phyloP scores from a whole-genome alignment of 2,888 invertebrate genomes.

The Lasioglossum lativentre region DNA sequence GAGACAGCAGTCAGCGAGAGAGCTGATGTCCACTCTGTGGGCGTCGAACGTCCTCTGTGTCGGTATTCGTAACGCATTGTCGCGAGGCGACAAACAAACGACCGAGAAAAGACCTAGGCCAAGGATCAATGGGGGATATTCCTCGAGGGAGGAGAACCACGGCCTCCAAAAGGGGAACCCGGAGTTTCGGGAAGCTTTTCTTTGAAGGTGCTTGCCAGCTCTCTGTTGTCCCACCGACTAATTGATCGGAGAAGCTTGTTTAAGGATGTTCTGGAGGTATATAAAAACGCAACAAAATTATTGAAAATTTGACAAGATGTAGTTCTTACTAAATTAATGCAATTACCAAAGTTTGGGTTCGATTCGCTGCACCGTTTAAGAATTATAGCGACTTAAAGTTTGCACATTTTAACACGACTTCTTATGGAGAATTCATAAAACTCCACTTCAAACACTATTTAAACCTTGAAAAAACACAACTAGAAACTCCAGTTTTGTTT shows the following conservation, averaged over 20 bases:
- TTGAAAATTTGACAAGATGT: too few relatives aligned
- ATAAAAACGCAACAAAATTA: too few relatives aligned
- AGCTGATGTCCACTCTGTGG: slow-evolving; percentile 54
- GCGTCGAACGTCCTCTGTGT: slow-evolving; percentile 45
- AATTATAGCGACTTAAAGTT: too few relatives aligned
- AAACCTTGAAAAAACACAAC: too few relatives aligned
- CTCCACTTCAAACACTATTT: too few relatives aligned
- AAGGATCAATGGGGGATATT: slow-evolving; percentile 42
- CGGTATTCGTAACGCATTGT: slow-evolving; percentile 58
- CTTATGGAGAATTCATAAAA: too few relatives aligned
- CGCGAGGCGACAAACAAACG: slow-evolving; percentile 63
- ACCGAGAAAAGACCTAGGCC: slow-evolving; percentile 56
- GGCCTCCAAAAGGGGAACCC: slow-evolving; percentile 30
- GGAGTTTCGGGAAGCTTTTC: slow-evolving; percentile 12
- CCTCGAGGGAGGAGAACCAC: slow-evolving; percentile 16
- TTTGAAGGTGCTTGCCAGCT: slow-evolving; percentile 9
- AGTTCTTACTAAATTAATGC: too few relatives aligned
- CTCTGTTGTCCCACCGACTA: slow-evolving; percentile 3
- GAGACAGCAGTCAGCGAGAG: slow-evolving; percentile 17
- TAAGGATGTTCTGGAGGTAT: too few relatives aligned
- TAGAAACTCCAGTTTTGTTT: too few relatives aligned
- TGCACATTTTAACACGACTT: too few relatives aligned
- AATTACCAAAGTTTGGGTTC: too few relatives aligned
- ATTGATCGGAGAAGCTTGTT: slow-evolving; percentile 24
- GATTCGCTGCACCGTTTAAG: too few relatives aligned